A percentile compares a stretch with the other conserved stretches of the same genome.
These are phyloP conservation scores for Meteorus sp. DNA, from an alignment of 1,140 invertebrate species.

Conservation along the genomic window DNA sequence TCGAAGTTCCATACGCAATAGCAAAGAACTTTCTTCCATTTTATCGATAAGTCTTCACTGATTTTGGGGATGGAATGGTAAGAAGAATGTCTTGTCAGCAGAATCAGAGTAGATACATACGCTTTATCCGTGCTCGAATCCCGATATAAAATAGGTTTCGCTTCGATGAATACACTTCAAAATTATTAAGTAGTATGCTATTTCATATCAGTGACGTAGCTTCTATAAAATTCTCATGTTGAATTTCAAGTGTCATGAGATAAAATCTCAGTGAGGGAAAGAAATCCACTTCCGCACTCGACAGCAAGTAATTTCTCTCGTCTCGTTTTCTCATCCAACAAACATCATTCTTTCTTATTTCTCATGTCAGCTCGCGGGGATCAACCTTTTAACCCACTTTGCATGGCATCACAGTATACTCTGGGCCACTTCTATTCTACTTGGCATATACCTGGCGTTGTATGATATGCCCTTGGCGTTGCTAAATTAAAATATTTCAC, in stretches of 20 bases:
- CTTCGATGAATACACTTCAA: no score
- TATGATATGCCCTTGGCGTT: constrained; percentile 17
- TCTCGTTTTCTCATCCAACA: constrained; percentile 3
- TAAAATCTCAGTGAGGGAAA: background rate
- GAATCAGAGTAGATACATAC: background rate
- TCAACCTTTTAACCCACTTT: constrained; percentile 25
- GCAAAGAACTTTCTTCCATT: no score
- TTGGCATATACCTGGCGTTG: constrained; percentile 13
- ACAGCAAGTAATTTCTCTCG: constrained; percentile 28
- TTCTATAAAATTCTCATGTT: background rate
- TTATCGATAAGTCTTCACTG: no score
- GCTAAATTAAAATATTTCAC: constrained; percentile 26
- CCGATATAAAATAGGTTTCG: no score
- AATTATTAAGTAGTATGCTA: background rate
- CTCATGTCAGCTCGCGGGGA: constrained; percentile 11
- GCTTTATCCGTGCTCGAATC: background rate
- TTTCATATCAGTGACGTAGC: background rate
- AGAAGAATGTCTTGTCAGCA: constrained; percentile 4
- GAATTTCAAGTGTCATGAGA: constrained; percentile 1
- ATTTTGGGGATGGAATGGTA: background rate
- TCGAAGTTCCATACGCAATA: no score
- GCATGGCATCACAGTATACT: no score
- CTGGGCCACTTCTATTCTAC: background rate
- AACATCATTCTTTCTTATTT: constrained; percentile 29
- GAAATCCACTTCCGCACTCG: constrained; percentile 6